Conservation (phyloP, 2,888 invertebrate genomes). For the Lasioglossum zephyrum region DNA sequence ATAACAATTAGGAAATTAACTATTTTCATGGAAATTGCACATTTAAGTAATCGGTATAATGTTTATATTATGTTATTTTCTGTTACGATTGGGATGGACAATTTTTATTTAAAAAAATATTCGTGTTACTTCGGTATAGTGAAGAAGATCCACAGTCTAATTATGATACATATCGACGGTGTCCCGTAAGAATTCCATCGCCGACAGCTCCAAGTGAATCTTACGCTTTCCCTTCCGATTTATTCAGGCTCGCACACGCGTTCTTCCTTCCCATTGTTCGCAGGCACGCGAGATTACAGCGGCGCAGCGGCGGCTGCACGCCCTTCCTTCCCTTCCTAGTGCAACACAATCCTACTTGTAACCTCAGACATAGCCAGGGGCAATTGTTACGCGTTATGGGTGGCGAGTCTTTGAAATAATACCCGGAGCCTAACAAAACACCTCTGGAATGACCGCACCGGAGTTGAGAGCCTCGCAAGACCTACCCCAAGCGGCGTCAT, state of each 20-base stretch:
- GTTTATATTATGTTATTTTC: neutral
- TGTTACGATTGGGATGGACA: too few relatives aligned
- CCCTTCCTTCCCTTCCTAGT: constrained; percentile 37
- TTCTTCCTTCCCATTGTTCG: constrained; percentile 68
- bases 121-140: neutral
- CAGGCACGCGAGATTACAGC: constrained; percentile 62
- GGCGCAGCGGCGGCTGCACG: constrained; percentile 15
- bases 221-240: constrained; percentile 20
- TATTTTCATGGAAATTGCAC: too few relatives aligned
- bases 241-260: constrained; percentile 41
- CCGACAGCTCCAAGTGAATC: neutral
- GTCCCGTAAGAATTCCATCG: neutral
- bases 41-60: neutral
- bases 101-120: neutral
- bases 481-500: constrained; percentile 57
- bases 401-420: constrained; percentile 73
- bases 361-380: constrained; percentile 64
- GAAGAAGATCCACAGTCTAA: neutral
- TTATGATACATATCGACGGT: neutral
- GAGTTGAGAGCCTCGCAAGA: constrained; percentile 46
- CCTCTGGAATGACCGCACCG: constrained; percentile 48
- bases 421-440: constrained; percentile 59
- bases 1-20: neutral
- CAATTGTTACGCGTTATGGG: constrained; percentile 70
- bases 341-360: constrained; percentile 68